Evolutionary conservation across 2,797 vertebrate genomes (phyloP).

Genomic region (Lacerta agilis): DNA sequence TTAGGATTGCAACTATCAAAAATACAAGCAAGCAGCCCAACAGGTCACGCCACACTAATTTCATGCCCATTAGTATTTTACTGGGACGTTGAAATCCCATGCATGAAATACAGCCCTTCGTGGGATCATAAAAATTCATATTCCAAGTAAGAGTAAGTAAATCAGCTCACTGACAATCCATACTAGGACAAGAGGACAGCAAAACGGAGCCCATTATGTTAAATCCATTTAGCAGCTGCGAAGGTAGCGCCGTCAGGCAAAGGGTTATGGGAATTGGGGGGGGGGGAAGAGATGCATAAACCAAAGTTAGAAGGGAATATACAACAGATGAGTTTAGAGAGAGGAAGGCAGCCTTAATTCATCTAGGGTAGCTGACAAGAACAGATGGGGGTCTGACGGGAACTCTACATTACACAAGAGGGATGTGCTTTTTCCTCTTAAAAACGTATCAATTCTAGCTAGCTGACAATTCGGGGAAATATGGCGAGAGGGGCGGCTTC

Average conservation of each 20-base stretch:
- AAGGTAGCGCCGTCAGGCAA: not conserved
- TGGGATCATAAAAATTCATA: constrained; percentile 32
- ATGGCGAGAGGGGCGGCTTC: not conserved
- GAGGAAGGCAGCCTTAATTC: not conserved
- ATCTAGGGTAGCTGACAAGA: constrained; percentile 5
- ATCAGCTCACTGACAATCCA: constrained; percentile 10
- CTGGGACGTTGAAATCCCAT: not conserved
- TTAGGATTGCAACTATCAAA: not conserved
- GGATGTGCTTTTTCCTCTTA: not conserved
- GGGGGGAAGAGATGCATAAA: not conserved
- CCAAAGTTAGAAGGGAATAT: not conserved
- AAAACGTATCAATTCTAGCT: not conserved
- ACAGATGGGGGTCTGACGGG: not conserved
- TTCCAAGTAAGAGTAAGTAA: constrained; percentile 6
- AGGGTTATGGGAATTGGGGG: not conserved
- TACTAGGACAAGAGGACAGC: not conserved
- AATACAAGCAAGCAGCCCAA: not conserved
- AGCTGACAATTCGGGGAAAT: not conserved
- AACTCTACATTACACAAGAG: not conserved
- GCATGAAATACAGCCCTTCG: constrained; percentile 24
- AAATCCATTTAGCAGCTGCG: not conserved
- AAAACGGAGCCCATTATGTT: not conserved
- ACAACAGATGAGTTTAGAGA: not conserved
- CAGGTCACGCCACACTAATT: not conserved
- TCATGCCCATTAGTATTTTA: not conserved